A percentile compares a stretch with the other conserved stretches of the same genome.
These are phyloP conservation scores for Macrosiphum euphorbiae DNA, from an alignment of 2,888 invertebrate species.

Conservation along the genomic window DNA sequence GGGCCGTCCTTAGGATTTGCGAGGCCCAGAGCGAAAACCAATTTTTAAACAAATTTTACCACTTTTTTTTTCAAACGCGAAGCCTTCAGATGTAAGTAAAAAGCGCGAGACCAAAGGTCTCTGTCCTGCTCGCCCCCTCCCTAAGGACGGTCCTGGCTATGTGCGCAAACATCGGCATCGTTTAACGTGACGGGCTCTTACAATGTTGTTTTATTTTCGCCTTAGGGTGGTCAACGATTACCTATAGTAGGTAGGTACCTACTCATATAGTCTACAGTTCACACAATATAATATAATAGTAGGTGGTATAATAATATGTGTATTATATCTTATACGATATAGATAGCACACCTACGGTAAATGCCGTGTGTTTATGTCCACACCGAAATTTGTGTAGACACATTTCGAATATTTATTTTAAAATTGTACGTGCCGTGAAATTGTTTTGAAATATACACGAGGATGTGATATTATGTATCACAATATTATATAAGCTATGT, in stretches of 20 bases:
- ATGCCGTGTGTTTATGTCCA: not conserved
- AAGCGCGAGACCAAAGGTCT: too few species aligned
- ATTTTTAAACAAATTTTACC: too few species aligned
- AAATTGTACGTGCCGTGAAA: not conserved
- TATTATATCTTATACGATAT: not conserved
- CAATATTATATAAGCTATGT: not conserved
- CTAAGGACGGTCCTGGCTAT: too few species aligned
- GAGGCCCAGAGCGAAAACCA: too few species aligned
- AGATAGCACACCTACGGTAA: not conserved
- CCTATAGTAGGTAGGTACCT: too few species aligned
- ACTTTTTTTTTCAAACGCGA: too few species aligned
- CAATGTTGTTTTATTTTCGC: not conserved
- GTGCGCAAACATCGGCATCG: not conserved
- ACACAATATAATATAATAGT: not conserved
- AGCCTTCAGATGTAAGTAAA: too few species aligned
- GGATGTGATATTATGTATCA: not conserved
- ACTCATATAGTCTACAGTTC: not conserved
- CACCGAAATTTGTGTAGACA: not conserved
- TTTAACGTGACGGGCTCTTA: not conserved
- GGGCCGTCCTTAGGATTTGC: too few species aligned
- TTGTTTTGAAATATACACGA: not conserved
- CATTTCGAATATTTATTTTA: not conserved
- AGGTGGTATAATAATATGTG: too few species aligned
- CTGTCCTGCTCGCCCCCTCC: too few species aligned
- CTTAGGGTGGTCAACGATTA: not conserved